A percentile compares a stretch with the other conserved stretches of the same genome.
phyloP scores from a whole-genome alignment of 2,797 vertebrate species.

The Manis javanica region DNA sequence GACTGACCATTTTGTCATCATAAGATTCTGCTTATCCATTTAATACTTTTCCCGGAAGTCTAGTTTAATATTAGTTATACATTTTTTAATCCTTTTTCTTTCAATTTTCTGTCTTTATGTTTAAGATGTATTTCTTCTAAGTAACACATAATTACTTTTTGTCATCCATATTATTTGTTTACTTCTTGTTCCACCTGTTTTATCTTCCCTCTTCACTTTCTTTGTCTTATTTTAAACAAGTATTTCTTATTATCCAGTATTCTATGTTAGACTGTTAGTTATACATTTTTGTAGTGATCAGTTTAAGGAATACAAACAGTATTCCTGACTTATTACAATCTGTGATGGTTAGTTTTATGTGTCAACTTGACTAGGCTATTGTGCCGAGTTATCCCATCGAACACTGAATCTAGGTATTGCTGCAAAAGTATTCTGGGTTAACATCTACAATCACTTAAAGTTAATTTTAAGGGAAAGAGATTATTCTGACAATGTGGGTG shows the following conservation, averaged over 20 bases:
- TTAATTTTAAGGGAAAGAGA: neutral
- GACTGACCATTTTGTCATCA: neutral
- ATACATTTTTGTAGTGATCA: neutral
- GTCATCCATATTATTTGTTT: neutral
- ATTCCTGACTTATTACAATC: neutral
- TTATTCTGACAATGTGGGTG: neutral
- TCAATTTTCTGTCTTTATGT: neutral
- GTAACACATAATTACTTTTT: neutral
- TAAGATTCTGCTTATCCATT: neutral
- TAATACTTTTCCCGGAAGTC: neutral
- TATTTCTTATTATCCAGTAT: neutral
- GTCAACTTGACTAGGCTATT: neutral
- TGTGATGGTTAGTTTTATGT: neutral
- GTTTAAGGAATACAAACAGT: neutral
- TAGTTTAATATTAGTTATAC: neutral
- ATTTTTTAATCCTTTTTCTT: neutral
- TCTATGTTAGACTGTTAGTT: neutral
- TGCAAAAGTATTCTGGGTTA: neutral
- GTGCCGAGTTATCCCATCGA: no score
- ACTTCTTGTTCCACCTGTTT: neutral
- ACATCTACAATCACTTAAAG: neutral
- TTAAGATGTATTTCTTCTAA: neutral
- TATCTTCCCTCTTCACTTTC: neutral
- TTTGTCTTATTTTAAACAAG: neutral
- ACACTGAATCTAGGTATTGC: neutral